Percentiles rank a stretch among this genome's conserved stretches.
Conservation (phyloP, 2,888 invertebrate species). For the Teleiodes luculella region DNA sequence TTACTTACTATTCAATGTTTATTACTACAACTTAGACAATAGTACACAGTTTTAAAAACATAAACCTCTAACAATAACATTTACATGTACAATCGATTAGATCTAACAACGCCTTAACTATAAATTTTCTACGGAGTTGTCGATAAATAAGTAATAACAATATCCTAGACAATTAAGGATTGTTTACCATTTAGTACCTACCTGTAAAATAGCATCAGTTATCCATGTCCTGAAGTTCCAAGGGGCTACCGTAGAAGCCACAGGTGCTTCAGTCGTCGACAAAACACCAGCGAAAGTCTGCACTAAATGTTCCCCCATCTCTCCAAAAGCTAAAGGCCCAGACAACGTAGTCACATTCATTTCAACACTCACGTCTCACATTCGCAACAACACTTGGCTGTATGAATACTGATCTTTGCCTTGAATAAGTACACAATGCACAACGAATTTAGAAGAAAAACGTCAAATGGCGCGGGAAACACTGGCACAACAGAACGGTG, state of each 20-base stretch:
- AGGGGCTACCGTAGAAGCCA: not conserved
- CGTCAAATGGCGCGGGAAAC: not conserved
- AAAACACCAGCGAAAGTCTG: not conserved
- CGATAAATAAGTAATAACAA: not conserved
- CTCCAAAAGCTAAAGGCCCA: not conserved
- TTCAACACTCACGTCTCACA: not conserved
- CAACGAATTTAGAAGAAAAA: not conserved
- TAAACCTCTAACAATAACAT: too few species aligned
- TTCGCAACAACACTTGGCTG: not conserved
- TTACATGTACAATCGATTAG: too few species aligned
- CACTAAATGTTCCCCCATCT: not conserved
- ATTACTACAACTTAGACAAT: too few species aligned
- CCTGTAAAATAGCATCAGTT: conserved; percentile 19
- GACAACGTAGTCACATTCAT: conserved; percentile 4
- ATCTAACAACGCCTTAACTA: too few species aligned
- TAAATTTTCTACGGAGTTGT: not conserved
- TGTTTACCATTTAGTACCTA: conserved; percentile 10
- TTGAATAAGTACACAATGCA: not conserved
- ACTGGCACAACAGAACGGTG: conserved; percentile 1
- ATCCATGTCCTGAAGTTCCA: conserved; percentile 21
- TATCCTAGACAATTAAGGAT: too few species aligned
- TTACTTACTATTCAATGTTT: too few species aligned
- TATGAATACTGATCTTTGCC: not conserved
- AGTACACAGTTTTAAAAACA: too few species aligned
- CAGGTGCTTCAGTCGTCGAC: not conserved